Percentiles rank a stretch among this genome's conserved stretches.
Conservation (phyloP, 1,140 invertebrate genomes). For the Pemphigus obesinymphae region DNA sequence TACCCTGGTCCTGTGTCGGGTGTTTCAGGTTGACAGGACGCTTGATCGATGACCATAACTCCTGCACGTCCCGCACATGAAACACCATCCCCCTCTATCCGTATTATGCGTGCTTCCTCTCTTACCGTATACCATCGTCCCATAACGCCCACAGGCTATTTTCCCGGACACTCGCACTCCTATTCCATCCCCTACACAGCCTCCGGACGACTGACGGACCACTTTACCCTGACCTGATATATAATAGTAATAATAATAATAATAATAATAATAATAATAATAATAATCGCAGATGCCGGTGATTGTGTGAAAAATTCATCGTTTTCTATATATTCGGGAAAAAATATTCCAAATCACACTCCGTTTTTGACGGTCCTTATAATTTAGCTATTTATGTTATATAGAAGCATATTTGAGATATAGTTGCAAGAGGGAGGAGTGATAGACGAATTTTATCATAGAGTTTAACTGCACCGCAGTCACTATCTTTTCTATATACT, state of each 20-base stretch:
- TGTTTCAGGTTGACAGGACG: conserved; percentile 39
- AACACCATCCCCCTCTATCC: neutral
- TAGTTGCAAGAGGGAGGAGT: too few relatives aligned
- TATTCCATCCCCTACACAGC: neutral
- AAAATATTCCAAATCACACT: neutral
- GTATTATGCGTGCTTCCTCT: neutral
- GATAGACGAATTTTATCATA: too few relatives aligned
- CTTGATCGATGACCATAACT: conserved; percentile 40
- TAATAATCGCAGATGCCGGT: conserved; percentile 33
- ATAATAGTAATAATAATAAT: conserved; percentile 19
- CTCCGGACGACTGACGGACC: neutral
- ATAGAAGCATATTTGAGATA: too few relatives aligned
- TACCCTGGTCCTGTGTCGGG: conserved; percentile 20
- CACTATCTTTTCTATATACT: too few relatives aligned
- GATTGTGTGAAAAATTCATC: neutral
- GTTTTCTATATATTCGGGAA: neutral
- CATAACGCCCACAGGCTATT: neutral
- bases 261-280: too few relatives aligned
- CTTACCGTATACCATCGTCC: neutral
- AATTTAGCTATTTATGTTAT: too few relatives aligned
- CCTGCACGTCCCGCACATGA: neutral
- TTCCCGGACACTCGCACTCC: neutral
- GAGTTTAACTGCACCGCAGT: too few relatives aligned
- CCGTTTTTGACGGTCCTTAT: neutral
- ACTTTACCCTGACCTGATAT: neutral